Base-by-base conservation (phyloP, 2,797 vertebrate species). In the Oceanodroma leucorhoa region DNA sequence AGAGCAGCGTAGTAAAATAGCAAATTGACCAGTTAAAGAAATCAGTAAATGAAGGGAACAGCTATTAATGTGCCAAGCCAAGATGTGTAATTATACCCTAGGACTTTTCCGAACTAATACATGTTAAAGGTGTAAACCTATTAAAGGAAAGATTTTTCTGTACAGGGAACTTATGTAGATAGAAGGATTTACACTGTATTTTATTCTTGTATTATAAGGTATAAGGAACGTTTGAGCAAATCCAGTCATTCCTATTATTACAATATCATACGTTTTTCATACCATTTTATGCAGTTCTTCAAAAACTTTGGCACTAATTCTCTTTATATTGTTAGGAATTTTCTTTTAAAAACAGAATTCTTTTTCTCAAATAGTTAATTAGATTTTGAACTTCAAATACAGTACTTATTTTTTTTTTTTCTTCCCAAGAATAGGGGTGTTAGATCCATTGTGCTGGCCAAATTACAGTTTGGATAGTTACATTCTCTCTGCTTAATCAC, bases 381-480 rank as follows among this genome's bases (percentile, higher is more conserved):
- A 96, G 94, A 95, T 94, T 96, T 95, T 89, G 89, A 93, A 95
- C 93, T 97, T 96, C 95, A 96, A 96, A 95, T 96, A 92, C 94
- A 83, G 81, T 96, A 78, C 90, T 89, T 82, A 1, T 62, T 85
- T 90, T 90, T 93, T 93, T 85, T 91, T 83, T 23, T 51, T 36
- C 21, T 55, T 93, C 83, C 24, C 86, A 95, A 96, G 95, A 96
- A 95, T 95, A 96, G 82, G 94, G 95, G 95, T 96, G 95, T 96
- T 95, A 97, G 94, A 97, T 93, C 96, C 86, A 95, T 95, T 96
- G 93, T 97, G 75, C 92, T 90, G 93, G 90, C 92, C 96, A 96
- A 95, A 97, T 97, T 97, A 97, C 90, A 96, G 96, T 97, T 96
- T 95, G 95, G 96, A 95, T 95, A 93, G 96, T 95, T 95, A 93